phyloP scores from a whole-genome alignment of 2,888 invertebrate species.

The Cheilosia vernalis region DNA sequence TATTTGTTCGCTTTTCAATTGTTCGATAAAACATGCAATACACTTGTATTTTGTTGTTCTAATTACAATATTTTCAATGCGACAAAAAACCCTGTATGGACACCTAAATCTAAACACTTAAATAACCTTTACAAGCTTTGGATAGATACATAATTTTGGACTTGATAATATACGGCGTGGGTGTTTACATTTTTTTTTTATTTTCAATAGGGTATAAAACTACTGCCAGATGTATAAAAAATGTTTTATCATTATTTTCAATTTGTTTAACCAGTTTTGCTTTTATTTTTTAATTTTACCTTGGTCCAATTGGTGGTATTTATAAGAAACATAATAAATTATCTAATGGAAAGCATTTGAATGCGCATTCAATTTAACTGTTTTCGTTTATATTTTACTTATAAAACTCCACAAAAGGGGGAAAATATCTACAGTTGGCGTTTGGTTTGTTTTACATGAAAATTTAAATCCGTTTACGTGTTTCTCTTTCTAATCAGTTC shows the following conservation, averaged over 20 bases:
- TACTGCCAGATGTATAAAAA: slow-evolving; percentile 28
- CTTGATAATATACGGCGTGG: background rate
- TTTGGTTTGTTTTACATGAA: background rate
- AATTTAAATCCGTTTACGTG: slow-evolving; percentile 35
- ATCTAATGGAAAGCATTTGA: background rate
- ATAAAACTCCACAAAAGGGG: slow-evolving; percentile 11
- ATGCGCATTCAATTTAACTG: background rate
- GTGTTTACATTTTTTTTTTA: background rate
- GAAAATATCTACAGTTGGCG: slow-evolving; percentile 13
- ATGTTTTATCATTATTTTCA: slow-evolving; percentile 1
- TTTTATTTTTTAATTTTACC: background rate
- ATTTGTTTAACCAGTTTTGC: slow-evolving; percentile 23
- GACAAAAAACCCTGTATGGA: slow-evolving; percentile 42
- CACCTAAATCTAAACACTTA: slow-evolving; percentile 3
- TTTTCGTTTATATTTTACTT: slow-evolving; percentile 12
- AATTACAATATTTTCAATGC: slow-evolving; percentile 12
- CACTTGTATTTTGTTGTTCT: no score
- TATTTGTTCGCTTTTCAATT: background rate
- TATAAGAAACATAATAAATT: background rate
- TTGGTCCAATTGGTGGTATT: slow-evolving; percentile 40
- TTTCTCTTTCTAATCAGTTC: slow-evolving; percentile 46
- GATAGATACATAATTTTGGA: background rate
- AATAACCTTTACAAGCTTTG: slow-evolving; percentile 13
- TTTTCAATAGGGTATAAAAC: background rate
- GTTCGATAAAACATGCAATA: no score